Percentiles rank a stretch among this genome's conserved stretches.
Conservation (phyloP, 1,140 invertebrate genomes). For the Acyrthosiphon pisum region DNA sequence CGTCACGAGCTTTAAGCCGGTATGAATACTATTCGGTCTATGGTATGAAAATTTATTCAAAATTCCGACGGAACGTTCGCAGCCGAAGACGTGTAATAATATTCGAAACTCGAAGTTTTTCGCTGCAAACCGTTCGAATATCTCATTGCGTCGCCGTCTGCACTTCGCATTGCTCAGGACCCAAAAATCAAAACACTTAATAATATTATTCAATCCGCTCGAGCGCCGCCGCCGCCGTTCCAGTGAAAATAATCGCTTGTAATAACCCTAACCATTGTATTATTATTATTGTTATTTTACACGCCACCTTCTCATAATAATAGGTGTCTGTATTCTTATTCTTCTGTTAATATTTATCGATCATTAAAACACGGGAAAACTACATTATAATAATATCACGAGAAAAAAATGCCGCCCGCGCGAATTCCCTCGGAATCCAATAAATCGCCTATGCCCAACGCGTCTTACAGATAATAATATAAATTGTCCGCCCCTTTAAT, state of each 20-base stretch:
- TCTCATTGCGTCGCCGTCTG: background rate
- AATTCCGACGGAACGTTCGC: no score
- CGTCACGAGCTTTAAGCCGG: no score
- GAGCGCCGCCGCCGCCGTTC: no score
- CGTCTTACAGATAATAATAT: background rate
- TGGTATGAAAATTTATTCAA: no score
- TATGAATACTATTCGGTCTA: no score
- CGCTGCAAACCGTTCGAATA: background rate
- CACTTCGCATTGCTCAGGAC: background rate
- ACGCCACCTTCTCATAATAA: background rate
- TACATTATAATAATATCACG: background rate
- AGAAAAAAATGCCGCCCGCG: background rate
- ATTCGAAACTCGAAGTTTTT: background rate
- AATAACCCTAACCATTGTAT: background rate
- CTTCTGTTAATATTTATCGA: background rate
- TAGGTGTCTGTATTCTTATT: background rate
- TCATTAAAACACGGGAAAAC: background rate
- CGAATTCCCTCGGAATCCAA: background rate
- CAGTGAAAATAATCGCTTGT: background rate
- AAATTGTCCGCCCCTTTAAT: constrained; percentile 12
- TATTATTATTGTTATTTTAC: background rate
- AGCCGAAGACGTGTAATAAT: no score
- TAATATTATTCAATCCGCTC: background rate
- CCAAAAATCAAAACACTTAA: background rate
- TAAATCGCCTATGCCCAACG: background rate